Evolutionary conservation across 1,140 invertebrate genomes (phyloP).

Genomic region (Parapsyche elsis): DNA sequence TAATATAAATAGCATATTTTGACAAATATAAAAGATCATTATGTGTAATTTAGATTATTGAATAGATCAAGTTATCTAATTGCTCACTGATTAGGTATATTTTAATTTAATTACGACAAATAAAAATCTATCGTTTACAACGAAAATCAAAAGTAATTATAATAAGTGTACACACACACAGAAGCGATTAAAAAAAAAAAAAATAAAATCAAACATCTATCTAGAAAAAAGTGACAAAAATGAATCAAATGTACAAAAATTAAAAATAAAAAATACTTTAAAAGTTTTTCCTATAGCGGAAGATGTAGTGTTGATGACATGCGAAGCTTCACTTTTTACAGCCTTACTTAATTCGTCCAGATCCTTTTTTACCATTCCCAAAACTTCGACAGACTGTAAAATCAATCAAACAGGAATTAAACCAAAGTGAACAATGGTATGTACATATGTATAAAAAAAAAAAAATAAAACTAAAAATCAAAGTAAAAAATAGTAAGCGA

Average conservation of each 20-base stretch:
- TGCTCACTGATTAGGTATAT: too few relatives aligned
- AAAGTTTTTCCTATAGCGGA: conserved; percentile 75
- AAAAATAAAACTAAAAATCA: conserved; percentile 19
- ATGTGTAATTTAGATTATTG: too few relatives aligned
- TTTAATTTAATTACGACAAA: too few relatives aligned
- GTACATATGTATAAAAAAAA: not conserved
- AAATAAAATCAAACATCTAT: too few relatives aligned
- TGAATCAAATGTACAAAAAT: not conserved
- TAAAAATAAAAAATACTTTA: conserved; percentile 66
- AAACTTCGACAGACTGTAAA: conserved; percentile 74
- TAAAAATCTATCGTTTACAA: too few relatives aligned
- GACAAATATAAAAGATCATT: too few relatives aligned
- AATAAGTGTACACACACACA: too few relatives aligned
- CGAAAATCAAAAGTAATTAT: too few relatives aligned
- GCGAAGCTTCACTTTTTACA: conserved; percentile 76
- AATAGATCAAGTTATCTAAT: too few relatives aligned
- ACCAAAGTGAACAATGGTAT: not conserved
- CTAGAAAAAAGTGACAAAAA: conserved; percentile 19
- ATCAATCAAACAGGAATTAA: conserved; percentile 31
- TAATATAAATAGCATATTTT: too few relatives aligned
- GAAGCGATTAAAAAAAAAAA: too few relatives aligned
- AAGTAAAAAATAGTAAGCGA: conserved; percentile 24
- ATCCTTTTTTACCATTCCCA: conserved; percentile 82
- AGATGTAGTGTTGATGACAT: conserved; percentile 72
- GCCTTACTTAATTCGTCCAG: conserved; percentile 77